A percentile compares a stretch with the other conserved stretches of the same genome.
Conservation (phyloP, 2,113 vertebrate genomes). For the Ophthalmolycus amberensis region DNA sequence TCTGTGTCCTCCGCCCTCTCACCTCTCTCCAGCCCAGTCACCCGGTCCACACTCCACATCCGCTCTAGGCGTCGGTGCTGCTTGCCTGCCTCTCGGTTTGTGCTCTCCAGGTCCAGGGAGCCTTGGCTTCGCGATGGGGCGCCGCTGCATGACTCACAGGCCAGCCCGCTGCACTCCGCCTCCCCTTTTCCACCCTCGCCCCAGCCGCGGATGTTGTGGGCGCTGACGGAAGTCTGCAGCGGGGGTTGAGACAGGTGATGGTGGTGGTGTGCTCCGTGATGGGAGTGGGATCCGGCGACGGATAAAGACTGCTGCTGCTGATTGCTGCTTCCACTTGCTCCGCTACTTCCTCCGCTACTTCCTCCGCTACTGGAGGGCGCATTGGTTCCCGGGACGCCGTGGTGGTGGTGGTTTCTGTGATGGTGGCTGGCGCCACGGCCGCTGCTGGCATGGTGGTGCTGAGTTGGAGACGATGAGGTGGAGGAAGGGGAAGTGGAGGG, state of each 20-base stretch:
- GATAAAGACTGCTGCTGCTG: constrained; percentile 53
- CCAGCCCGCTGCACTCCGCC: constrained; percentile 85
- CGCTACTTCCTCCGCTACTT: constrained; percentile 49
- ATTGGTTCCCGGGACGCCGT: constrained; percentile 34
- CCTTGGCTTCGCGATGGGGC: constrained; percentile 87
- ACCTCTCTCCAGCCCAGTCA: constrained; percentile 89
- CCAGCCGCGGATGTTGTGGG: constrained; percentile 86
- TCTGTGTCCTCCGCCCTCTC: constrained; percentile 78
- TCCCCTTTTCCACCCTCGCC: constrained; percentile 84
- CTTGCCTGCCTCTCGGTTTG: constrained; percentile 85
- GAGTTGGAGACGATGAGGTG: constrained; percentile 76
- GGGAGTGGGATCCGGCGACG: constrained; percentile 54
- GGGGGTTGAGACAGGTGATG: constrained; percentile 83
- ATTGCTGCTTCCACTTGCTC: constrained; percentile 52
- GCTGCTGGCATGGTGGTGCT: constrained; percentile 70
- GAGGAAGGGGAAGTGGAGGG: constrained; percentile 78
- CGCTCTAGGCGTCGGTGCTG: constrained; percentile 91
- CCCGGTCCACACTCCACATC: constrained; percentile 93
- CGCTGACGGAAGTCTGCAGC: constrained; percentile 85
- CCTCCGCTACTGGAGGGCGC: constrained; percentile 44
- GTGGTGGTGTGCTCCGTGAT: constrained; percentile 75
- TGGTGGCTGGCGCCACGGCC: constrained; percentile 64
- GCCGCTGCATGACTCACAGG: constrained; percentile 86
- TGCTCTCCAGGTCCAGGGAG: constrained; percentile 90
- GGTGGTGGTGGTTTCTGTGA: constrained; percentile 73